Percentiles rank a stretch among this genome's conserved stretches.
Conservation (phyloP, 2,888 invertebrate species). For the Drosophila testacea region DNA sequence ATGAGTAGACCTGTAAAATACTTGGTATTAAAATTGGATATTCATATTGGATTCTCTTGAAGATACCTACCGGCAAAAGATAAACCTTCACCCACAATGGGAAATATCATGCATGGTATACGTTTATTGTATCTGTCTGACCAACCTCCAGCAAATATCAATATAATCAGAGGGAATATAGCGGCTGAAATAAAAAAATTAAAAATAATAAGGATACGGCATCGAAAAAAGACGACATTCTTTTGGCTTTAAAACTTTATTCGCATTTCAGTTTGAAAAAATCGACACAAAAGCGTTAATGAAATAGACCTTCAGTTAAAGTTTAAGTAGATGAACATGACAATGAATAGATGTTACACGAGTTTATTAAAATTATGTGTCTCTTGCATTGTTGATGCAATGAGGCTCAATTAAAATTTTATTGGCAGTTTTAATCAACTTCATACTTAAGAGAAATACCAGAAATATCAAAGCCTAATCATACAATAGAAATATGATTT, state of each 20-base stretch:
- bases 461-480: constrained; percentile 8
- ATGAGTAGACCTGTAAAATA: constrained; percentile 78
- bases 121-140: constrained; percentile 84
- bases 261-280: background rate
- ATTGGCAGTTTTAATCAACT: constrained; percentile 38
- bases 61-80: constrained; percentile 77
- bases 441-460: constrained; percentile 1
- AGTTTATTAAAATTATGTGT: constrained; percentile 12
- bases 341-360: background rate
- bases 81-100: constrained; percentile 82
- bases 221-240: no score
- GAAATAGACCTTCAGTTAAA: background rate
- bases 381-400: constrained; percentile 32
- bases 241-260: no score
- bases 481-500: background rate
- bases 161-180: constrained; percentile 84
- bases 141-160: constrained; percentile 85
- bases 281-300: background rate
- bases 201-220: no score
- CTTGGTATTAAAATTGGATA: background rate
- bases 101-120: constrained; percentile 84
- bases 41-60: accelerated
- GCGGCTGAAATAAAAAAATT: constrained; percentile 68
- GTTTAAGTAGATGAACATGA: background rate
- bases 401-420: constrained; percentile 41